These are phyloP conservation scores for Armadillidium nasatum DNA, from an alignment of 1,140 invertebrate species.

Conservation along the genomic window DNA sequence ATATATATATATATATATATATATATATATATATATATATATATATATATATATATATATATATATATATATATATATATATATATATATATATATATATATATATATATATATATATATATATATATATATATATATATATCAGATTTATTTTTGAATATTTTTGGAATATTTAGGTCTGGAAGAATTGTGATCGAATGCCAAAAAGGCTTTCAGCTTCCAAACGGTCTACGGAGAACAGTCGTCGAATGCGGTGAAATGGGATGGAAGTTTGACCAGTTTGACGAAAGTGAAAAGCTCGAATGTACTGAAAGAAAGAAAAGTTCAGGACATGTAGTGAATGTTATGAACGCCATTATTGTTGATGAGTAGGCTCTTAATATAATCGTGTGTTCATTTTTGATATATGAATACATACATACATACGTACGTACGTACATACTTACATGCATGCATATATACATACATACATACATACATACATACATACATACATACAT, in stretches of 20 bases:
- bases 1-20: neutral
- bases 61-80: neutral
- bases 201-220: neutral
- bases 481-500: no score
- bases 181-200: neutral
- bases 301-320: neutral
- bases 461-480: no score
- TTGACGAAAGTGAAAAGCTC: neutral
- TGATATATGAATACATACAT: no score
- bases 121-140: no score
- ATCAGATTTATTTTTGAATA: no score
- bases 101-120: no score
- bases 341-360: neutral
- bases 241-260: neutral
- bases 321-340: neutral
- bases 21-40: no score
- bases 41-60: neutral
- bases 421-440: no score
- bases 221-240: neutral
- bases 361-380: neutral
- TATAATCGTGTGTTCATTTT: no score
- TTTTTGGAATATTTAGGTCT: no score
- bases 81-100: no score
- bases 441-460: no score
- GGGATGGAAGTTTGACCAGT: neutral